Evolutionary conservation across 2,797 vertebrate species (phyloP).

Genomic region (Brachyalestes nurse): DNA sequence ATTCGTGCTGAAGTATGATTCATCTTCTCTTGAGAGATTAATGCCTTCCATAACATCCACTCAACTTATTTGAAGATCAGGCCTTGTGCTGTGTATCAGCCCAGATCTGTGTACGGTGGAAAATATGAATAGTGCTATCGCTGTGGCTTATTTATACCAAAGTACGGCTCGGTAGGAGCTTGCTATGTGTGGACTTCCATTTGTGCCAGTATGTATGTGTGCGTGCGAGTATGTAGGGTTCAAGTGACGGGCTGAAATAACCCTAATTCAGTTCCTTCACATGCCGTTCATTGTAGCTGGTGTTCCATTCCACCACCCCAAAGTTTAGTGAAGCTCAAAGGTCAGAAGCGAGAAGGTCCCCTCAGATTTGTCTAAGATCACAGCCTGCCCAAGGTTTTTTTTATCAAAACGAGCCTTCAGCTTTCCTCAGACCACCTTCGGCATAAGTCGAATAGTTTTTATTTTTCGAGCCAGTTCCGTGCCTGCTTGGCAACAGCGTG

Average conservation of each 20-base stretch:
- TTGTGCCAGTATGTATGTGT: background rate
- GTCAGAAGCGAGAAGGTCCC: conserved; percentile 51
- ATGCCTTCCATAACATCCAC: conserved; percentile 27
- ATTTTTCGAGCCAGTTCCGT: conserved; percentile 19
- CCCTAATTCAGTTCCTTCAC: conserved; percentile 40
- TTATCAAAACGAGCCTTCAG: conserved; percentile 44
- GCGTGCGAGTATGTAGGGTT: background rate
- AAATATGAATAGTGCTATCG: conserved; percentile 42
- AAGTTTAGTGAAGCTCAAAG: conserved; percentile 55
- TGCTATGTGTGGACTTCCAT: conserved; percentile 16
- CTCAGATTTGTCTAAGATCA: conserved; percentile 43
- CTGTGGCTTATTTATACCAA: conserved; percentile 41
- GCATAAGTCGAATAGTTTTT: conserved; percentile 18
- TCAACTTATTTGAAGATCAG: background rate
- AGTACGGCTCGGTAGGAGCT: conserved; percentile 22
- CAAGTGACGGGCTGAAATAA: conserved; percentile 52
- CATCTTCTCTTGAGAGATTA: conserved; percentile 8
- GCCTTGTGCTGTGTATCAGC: background rate
- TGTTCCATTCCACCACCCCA: conserved; percentile 53
- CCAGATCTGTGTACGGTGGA: conserved; percentile 36
- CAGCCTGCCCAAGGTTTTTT: background rate
- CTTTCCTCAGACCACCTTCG: conserved; percentile 7
- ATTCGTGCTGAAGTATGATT: conserved; percentile 12
- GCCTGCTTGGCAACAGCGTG: conserved; percentile 8
- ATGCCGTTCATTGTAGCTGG: conserved; percentile 57